Evolutionary conservation across 30 jellyfish, hydroid and myxozoan species (phyloP).

Genomic region (Aurelia sp.): DNA sequence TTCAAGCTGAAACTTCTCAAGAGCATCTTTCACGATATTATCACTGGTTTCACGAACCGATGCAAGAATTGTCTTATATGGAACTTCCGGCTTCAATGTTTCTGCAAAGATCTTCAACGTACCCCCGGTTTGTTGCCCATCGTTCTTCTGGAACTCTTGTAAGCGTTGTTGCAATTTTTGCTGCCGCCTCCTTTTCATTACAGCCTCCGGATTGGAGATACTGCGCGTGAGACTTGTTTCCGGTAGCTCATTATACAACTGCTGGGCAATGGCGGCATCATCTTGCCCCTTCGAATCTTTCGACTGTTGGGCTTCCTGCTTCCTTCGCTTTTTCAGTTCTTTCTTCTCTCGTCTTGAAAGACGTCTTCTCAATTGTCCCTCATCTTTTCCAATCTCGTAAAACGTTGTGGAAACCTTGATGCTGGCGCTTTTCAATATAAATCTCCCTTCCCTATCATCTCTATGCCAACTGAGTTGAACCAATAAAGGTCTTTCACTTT

Average conservation of each 20-base stretch:
- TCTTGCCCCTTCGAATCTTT: slow-evolving; percentile 43
- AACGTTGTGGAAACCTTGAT: slow-evolving; percentile 75
- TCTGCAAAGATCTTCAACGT: slow-evolving; percentile 96
- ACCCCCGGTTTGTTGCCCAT: slow-evolving; percentile 97
- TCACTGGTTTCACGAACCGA: slow-evolving; percentile 86
- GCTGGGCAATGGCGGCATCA: slow-evolving; percentile 77
- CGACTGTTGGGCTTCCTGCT: slow-evolving; percentile 61
- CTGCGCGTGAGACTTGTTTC: slow-evolving; percentile 92
- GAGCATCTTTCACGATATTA: slow-evolving; percentile 88
- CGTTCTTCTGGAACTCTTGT: slow-evolving; percentile 76
- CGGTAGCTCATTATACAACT: slow-evolving; percentile 87
- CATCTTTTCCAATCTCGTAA: slow-evolving; percentile 85
- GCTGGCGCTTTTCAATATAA: slow-evolving; percentile 88
- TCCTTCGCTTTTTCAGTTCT: slow-evolving; percentile 80
- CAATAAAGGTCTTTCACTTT: slow-evolving; percentile 83
- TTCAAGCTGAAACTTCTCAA: slow-evolving; percentile 91
- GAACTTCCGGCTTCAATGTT: slow-evolving; percentile 95
- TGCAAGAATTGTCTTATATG: slow-evolving; percentile 95
- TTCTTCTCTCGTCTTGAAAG: slow-evolving; percentile 93
- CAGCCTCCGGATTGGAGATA: slow-evolving; percentile 96
- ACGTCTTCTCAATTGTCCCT: slow-evolving; percentile 86
- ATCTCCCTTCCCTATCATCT: slow-evolving; percentile 98
- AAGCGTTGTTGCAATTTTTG: slow-evolving; percentile 92
- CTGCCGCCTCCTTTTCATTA: slow-evolving; percentile 93
- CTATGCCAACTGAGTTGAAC: slow-evolving; percentile 97